phyloP scores from a whole-genome alignment of 2,113 vertebrate genomes.

The Megalops atlanticus region DNA sequence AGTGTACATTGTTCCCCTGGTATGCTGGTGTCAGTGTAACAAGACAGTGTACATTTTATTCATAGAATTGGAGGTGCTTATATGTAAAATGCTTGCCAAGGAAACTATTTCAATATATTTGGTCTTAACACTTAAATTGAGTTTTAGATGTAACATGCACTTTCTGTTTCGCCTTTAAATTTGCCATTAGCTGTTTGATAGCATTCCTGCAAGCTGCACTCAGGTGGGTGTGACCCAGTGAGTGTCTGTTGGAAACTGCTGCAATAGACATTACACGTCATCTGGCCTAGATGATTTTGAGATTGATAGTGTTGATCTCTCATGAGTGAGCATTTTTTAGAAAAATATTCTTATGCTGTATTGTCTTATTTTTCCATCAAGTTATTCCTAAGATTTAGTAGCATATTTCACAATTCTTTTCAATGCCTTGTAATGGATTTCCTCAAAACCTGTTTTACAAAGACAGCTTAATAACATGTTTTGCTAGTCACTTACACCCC shows the following conservation, averaged over 20 bases:
- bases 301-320: not conserved
- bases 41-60: too few species aligned
- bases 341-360: too few species aligned
- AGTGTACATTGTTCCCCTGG: too few species aligned
- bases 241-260: not conserved
- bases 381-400: not conserved
- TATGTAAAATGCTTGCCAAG: too few species aligned
- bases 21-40: too few species aligned
- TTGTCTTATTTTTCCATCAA: not conserved
- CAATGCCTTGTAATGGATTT: not conserved
- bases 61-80: too few species aligned
- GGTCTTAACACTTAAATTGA: too few species aligned
- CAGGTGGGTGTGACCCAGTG: not conserved
- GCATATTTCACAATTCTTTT: not conserved
- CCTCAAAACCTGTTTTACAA: not conserved
- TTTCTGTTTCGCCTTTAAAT: too few species aligned
- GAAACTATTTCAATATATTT: too few species aligned
- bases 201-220: not conserved
- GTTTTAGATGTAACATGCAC: too few species aligned
- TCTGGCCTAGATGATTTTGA: not conserved
- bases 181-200: not conserved
- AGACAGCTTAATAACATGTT: constrained; percentile 10
- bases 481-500: not conserved
- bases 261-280: not conserved
- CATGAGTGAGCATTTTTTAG: too few species aligned